These are phyloP conservation scores for Eubasilissa regina DNA, from an alignment of 1,140 invertebrate genomes.

Conservation along the genomic window DNA sequence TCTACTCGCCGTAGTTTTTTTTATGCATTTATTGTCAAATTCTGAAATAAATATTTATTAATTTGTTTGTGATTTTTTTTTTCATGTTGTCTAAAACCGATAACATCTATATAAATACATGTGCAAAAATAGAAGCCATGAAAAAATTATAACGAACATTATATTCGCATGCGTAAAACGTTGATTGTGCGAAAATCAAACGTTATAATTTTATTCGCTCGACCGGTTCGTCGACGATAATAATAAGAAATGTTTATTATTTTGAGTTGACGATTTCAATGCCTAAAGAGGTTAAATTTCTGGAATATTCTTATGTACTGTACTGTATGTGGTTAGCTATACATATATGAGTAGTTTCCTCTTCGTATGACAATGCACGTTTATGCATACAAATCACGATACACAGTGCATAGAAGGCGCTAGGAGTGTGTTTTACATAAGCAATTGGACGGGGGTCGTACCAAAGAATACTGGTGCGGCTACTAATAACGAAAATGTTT, in stretches of 20 bases:
- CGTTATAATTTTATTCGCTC: too few relatives aligned
- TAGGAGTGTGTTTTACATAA: constrained; percentile 21
- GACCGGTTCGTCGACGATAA: too few relatives aligned
- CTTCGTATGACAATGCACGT: constrained; percentile 21
- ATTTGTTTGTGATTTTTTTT: too few relatives aligned
- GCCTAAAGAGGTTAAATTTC: constrained; percentile 4
- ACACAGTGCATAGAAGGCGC: constrained; percentile 6
- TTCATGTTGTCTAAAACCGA: too few relatives aligned
- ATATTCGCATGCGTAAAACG: too few relatives aligned
- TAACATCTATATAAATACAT: too few relatives aligned
- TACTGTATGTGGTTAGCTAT: neutral
- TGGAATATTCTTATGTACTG: neutral
- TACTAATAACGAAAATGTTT: constrained; percentile 2
- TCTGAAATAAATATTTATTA: too few relatives aligned
- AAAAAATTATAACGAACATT: too few relatives aligned
- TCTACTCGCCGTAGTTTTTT: too few relatives aligned
- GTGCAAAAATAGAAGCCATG: too few relatives aligned
- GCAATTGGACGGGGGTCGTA: neutral
- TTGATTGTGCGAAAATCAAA: too few relatives aligned
- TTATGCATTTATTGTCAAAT: too few relatives aligned
- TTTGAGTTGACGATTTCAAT: neutral
- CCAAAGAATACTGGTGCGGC: neutral
- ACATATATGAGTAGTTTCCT: constrained; percentile 15
- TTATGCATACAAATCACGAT: constrained; percentile 38
- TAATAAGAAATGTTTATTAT: neutral